Conservation (phyloP, 1,140 invertebrate genomes). For the Drosophila leontia region DNA sequence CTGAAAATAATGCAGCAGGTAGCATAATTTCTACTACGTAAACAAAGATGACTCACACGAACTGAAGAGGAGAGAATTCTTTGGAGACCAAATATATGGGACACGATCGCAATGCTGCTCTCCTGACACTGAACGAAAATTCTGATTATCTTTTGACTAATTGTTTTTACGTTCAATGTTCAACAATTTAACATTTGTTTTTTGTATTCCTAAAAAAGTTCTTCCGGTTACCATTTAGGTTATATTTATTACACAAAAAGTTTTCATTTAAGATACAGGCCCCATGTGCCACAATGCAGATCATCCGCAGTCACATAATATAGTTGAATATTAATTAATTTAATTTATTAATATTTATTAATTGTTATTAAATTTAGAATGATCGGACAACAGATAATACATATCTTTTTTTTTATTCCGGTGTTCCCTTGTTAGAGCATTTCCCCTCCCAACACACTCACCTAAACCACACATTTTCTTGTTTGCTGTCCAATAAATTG, state of each 20-base stretch:
- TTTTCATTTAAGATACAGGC: no score
- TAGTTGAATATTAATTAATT: no score
- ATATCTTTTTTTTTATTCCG: not conserved
- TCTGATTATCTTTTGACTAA: no score
- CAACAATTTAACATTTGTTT: no score
- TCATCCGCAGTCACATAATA: no score
- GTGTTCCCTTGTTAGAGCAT: slow-evolving; percentile 28
- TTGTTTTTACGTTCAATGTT: no score
- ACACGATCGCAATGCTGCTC: slow-evolving; percentile 39
- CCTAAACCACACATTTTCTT: slow-evolving; percentile 43
- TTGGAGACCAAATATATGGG: slow-evolving; percentile 53
- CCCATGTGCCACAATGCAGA: no score
- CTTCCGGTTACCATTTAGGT: not conserved
- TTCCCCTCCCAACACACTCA: not conserved
- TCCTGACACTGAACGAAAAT: slow-evolving; percentile 1
- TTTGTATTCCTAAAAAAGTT: no score
- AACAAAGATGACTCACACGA: slow-evolving; percentile 69
- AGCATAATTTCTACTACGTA: slow-evolving; percentile 77
- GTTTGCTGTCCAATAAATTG: slow-evolving; percentile 70
- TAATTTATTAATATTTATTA: no score
- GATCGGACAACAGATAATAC: not conserved
- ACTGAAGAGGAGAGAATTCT: slow-evolving; percentile 43
- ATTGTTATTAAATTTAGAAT: no score
- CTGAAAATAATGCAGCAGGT: slow-evolving; percentile 68
- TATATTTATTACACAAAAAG: not conserved